Evolutionary conservation across 2,888 invertebrate species (phyloP), one percentile per base, ranked within the genome.

Genomic region (Drosophila meridiana): DNA sequence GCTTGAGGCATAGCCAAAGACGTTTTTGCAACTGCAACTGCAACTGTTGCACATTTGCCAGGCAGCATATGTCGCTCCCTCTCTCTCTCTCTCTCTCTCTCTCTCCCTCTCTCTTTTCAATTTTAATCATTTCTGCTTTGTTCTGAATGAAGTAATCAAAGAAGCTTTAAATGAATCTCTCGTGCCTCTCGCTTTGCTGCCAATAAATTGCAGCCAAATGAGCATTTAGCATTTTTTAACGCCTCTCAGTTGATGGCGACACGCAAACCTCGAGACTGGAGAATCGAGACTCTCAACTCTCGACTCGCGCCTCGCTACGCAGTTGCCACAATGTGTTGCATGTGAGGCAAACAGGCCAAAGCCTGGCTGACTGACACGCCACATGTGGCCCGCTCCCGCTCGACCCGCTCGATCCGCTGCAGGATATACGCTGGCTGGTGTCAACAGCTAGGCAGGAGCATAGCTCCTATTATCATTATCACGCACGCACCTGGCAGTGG

Each of bases 141-240:
- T 13, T n/a, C 4, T 3, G 56, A 56, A 42, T 56, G 42, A 56
- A 42, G 56, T 32, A 42, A 56, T 56, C 56, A 32, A 20, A 42
- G 20, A 9, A 28, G 38, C 38, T 56, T 26, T n/a, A 50, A 50
- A 34, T 50, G 34, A 50, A 50, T 50, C 50, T 50, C 50, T 34
- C 32, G 36, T 52, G 34, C 7, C 26, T 26, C 34, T 52, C 26
- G 52, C 52, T 13, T 34, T 52, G 34, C 55, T 67, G 74, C 78
- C 82, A 83, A 87, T 87, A 89, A 84, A 83, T 77, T 83, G 77
- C 74, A 36, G 56, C 70, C 77, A 83, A 83, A 79, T 83, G 76
- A 82, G 78, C 87, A 76, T 89, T 89, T 87, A 83, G 82, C 85
- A 74, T 79, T 79, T 88, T 84, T 84, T 81, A 83, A 87, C 87